A percentile compares a stretch with the other conserved stretches of the same genome.
Evolutionary conservation across 2,797 vertebrate species (phyloP).

Genomic region (Thalassophryne amazonica): DNA sequence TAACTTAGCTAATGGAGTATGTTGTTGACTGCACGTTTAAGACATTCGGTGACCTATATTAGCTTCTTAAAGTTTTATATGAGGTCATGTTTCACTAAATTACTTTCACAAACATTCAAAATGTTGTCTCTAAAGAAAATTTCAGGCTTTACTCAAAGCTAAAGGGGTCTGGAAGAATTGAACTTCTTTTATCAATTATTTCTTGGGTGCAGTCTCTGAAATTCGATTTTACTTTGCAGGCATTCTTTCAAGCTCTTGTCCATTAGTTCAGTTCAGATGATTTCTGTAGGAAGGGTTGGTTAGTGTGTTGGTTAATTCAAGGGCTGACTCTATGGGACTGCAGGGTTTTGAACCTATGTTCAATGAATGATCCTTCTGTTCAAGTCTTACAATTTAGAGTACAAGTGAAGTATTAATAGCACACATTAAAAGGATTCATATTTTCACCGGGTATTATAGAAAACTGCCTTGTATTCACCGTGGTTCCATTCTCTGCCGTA

Average conservation of each 20-base stretch:
- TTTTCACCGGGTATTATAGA: constrained; percentile 56
- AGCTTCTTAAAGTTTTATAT: too few species aligned
- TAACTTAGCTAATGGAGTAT: too few species aligned
- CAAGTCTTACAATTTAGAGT: constrained; percentile 21
- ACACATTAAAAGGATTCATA: constrained; percentile 47
- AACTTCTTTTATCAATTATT: constrained; percentile 9
- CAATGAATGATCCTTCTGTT: constrained; percentile 59
- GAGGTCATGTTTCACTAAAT: constrained; percentile 14
- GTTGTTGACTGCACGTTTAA: too few species aligned
- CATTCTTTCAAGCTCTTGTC: neutral
- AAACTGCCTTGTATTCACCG: constrained; percentile 57
- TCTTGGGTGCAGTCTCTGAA: constrained; percentile 12
- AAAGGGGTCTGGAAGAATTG: constrained; percentile 14
- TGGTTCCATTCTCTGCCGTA: constrained; percentile 66
- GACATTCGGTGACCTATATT: too few species aligned
- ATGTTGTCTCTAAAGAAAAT: constrained; percentile 13
- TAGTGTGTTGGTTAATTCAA: constrained; percentile 48
- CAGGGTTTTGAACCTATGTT: constrained; percentile 31
- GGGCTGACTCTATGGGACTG: constrained; percentile 33
- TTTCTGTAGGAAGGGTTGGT: constrained; percentile 27
- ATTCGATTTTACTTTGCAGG: constrained; percentile 28
- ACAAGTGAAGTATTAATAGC: constrained; percentile 19
- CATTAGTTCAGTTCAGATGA: constrained; percentile 22
- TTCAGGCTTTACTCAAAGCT: constrained; percentile 10
- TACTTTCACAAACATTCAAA: constrained; percentile 12